These are phyloP conservation scores for Nesoenas mayeri DNA, from an alignment of 2,113 vertebrate genomes.

Conservation along the genomic window DNA sequence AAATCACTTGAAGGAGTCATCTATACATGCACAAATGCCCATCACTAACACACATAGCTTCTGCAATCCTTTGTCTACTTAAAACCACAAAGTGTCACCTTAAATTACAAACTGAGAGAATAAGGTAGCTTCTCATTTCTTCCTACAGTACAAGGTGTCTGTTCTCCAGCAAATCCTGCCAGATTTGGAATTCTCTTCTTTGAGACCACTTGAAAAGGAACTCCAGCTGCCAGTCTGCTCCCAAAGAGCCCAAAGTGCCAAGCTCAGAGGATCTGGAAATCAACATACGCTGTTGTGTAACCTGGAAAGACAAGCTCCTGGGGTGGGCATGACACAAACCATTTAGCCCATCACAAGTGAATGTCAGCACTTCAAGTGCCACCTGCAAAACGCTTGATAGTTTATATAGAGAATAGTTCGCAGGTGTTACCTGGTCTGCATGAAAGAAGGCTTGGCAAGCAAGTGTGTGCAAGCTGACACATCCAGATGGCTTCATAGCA, in stretches of 20 bases:
- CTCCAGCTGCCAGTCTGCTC: background rate
- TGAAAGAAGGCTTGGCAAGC: background rate
- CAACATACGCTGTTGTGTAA: background rate
- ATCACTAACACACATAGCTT: background rate
- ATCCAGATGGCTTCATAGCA: background rate
- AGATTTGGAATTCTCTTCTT: background rate
- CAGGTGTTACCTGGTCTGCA: conserved; percentile 13
- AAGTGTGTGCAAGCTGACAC: background rate
- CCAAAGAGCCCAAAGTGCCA: background rate
- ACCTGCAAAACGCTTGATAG: background rate
- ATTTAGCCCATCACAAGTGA: background rate
- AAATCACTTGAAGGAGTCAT: background rate
- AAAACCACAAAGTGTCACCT: background rate
- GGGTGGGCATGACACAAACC: background rate
- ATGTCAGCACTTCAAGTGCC: background rate
- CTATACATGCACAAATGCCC: accelerated
- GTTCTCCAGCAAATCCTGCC: background rate
- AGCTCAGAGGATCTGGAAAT: background rate
- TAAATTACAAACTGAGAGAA: background rate
- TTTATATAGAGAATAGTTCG: background rate
- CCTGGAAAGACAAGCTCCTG: background rate
- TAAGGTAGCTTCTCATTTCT: background rate
- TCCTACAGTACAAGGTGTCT: background rate
- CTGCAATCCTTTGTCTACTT: background rate
- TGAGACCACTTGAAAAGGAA: background rate